Evolutionary conservation across 1,140 invertebrate species (phyloP).

Genomic region (Musca vetustissima): DNA sequence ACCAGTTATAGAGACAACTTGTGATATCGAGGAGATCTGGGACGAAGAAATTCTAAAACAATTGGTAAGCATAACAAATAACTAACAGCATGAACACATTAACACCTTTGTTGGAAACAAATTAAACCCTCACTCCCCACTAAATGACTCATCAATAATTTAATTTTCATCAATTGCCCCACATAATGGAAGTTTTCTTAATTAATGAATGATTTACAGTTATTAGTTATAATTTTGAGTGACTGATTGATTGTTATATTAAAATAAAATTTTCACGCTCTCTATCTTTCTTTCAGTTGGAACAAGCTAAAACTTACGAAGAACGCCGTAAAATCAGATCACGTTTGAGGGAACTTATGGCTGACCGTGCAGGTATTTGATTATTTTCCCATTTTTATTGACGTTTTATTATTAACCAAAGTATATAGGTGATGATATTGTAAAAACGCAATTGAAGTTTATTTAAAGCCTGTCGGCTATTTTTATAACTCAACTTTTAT

Average conservation of each 20-base stretch:
- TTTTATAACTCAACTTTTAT: no score
- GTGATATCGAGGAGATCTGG: constrained; percentile 71
- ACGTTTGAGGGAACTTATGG: constrained; percentile 75
- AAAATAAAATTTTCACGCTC: constrained; percentile 13
- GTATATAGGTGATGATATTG: no score
- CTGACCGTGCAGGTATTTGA: constrained; percentile 71
- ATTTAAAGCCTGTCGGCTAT: no score
- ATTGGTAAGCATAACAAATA: constrained; percentile 69
- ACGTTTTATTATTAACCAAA: no score
- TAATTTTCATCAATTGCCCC: background rate
- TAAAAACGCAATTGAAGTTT: no score
- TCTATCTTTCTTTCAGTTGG: constrained; percentile 65
- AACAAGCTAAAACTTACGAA: constrained; percentile 83
- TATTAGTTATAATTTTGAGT: background rate
- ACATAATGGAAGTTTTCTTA: no score
- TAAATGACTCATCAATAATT: no score
- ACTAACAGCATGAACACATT: background rate
- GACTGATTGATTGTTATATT: no score
- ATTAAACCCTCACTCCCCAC: no score
- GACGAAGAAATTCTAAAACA: constrained; percentile 70
- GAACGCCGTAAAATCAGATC: constrained; percentile 77
- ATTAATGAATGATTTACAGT: background rate
- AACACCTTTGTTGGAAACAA: no score
- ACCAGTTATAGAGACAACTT: constrained; percentile 57
- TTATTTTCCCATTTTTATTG: no score